Base-by-base conservation (phyloP, 1,140 invertebrate genomes). In the Trissolcus basalis region DNA sequence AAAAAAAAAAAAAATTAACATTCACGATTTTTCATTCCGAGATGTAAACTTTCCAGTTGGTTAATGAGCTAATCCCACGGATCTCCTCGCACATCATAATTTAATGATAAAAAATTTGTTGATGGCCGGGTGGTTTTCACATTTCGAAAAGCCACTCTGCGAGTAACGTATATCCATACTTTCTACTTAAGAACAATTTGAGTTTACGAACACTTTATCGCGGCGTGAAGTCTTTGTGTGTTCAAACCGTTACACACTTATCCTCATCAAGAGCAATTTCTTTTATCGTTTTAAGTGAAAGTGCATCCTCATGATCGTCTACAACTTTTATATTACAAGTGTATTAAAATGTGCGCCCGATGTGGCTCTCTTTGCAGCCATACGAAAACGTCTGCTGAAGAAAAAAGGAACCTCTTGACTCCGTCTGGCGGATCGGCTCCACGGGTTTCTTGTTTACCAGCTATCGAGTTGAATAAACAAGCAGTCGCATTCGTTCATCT, bases 261-360 rank as follows among this genome's bases (percentile, higher is more conserved):
- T 72, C 61, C 51, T 56, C 59, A 69, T 73, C 64, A 64, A 44
- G 58, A 58, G 64, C 60, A 64, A 74, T 79, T 78, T 77, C 78
- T 80, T 81, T 80, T 68, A 50, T 76, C 71, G 53, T 39, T 65
- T 49, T 13, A 45, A 77, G 80, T 80, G 80, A 80, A 81, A 81
- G 69, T 81, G 71, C 67, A 67, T 56, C 36, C 61, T 76, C 51
- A 70, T 27, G 2, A 27, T 75, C 56, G 48, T 39, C 50, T 74
- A 69, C 33, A 63, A 69, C 51, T 56, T 60, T 54, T 54, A 60
- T 49, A 48, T 47, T 55, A 12, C 32, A 39, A 35, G 43, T 49
- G 14, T 41, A 56, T 49, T 55, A 39, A 54, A 43, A 35, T 49
- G 41, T 41, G 60, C 64, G 65, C 64, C 59, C 53, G 64, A 68